phyloP scores from a whole-genome alignment of 2,113 vertebrate species.

The Hassar affinis region DNA sequence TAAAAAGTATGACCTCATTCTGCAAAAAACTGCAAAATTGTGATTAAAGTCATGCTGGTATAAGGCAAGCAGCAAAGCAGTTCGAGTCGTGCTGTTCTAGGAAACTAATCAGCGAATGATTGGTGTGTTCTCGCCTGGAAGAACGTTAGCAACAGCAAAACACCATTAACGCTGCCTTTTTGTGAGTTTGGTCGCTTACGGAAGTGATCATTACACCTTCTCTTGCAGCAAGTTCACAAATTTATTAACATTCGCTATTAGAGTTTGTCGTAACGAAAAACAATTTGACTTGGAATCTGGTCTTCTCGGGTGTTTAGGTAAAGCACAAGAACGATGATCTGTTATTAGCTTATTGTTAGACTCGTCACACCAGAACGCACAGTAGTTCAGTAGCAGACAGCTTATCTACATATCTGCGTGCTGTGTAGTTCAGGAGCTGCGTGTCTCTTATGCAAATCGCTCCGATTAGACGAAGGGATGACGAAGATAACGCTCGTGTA shows the following conservation, averaged over 20 bases:
- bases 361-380: not conserved
- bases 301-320: not conserved
- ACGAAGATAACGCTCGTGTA: conserved; percentile 1
- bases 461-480: conserved; percentile 47
- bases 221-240: not conserved
- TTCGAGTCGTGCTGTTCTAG: not conserved
- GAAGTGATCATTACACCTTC: not conserved
- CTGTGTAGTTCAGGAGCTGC: conserved; percentile 16
- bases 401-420: conserved; percentile 17
- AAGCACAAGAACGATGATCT: not conserved
- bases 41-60: not conserved
- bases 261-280: not conserved
- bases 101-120: not conserved
- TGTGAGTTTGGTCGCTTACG: not conserved
- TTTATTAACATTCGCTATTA: not conserved
- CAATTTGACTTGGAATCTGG: not conserved
- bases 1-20: not conserved
- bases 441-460: conserved; percentile 51
- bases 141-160: not conserved
- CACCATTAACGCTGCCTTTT: not conserved
- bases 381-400: not conserved
- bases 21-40: not conserved
- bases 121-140: no score
- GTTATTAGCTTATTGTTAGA: not conserved
- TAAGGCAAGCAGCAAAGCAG: not conserved